A percentile compares a stretch with the other conserved stretches of the same genome.
These are phyloP conservation scores for Micromussa lordhowensis DNA, from an alignment of 92 coral and sea anemone species.

Conservation along the genomic window DNA sequence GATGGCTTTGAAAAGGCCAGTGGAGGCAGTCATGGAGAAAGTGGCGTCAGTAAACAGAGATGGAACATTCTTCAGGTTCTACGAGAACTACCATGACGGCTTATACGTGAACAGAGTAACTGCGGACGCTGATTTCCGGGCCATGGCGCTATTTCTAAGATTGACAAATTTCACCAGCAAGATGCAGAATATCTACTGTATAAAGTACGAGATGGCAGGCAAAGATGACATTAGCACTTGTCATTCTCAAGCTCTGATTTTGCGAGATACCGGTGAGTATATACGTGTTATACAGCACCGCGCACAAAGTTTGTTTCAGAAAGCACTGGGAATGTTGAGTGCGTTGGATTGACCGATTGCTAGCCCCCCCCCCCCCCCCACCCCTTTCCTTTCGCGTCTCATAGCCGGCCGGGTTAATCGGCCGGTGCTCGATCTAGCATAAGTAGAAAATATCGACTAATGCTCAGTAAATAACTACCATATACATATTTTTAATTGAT, in stretches of 20 bases:
- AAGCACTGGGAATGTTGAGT: no score
- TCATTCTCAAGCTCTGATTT: slow-evolving; percentile 1
- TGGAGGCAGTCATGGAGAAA: background rate
- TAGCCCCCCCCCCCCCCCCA: no score
- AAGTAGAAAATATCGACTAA: no score
- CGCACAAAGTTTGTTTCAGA: no score
- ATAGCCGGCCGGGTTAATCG: no score
- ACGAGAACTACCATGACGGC: background rate
- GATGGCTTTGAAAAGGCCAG: slow-evolving; percentile 13
- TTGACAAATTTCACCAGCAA: slow-evolving; percentile 11
- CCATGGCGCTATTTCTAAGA: background rate
- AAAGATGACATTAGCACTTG: background rate
- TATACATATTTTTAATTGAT: no score
- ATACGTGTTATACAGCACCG: background rate
- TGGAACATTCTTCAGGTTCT: background rate
- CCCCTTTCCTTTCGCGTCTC: no score
- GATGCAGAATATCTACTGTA: slow-evolving; percentile 33
- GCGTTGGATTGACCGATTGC: no score
- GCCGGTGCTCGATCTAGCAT: no score
- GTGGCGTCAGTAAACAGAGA: background rate
- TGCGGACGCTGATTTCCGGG: background rate
- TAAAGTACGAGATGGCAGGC: slow-evolving; percentile 5
- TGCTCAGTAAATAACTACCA: no score
- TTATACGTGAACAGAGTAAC: background rate
- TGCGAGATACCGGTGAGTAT: slow-evolving; percentile 24